Base-by-base conservation (phyloP, 2,888 invertebrate genomes). In the Drosophila basisetae region DNA sequence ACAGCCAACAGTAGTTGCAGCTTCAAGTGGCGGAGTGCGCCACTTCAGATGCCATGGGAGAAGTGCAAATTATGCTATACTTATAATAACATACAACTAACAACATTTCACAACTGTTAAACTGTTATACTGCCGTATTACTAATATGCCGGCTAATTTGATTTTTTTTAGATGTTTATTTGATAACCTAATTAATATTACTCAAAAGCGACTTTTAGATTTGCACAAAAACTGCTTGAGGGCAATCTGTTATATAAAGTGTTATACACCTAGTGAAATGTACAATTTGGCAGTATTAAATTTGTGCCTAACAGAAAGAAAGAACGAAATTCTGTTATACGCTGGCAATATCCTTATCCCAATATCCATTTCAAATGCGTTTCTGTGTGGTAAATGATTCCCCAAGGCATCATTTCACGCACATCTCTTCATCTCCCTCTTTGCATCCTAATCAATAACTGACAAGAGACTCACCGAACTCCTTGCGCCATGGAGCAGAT, bases 1-100 rank as follows among this genome's bases (percentile, higher is more conserved):
- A 25, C 22, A 16, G 41, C 53, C 33, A 63, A 61, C 55, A 30
- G 67, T 59, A 63, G 68, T 16, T 47, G 16, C 47, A 9, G 7
- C 22, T 25, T 7, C 22, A 7, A 47, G 16, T 25, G 9, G 18
- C 39, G 7, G 0, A 25, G 16, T 16, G 47, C 1, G 47, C 47
- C 25, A 9, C 25, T 47, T 25, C 25, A 25, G 4, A 47, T 47
- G 47, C 47, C 4, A 25, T 4, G 25, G 9, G 25, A 16, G 16
- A 9, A 47, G 25, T 25, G 4, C 10, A 41, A 47, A 28, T 25
- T 16, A 28, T 16, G 16, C 25, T 4, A 47, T 3, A 16, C 9
- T 35, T 13, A 2, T 35, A 35, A 35, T 16, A 35, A 13, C 13
- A 35, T 5, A 35, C 35, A 16, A 35, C 35, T 16, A 35, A 35